Conservation (phyloP, 2,113 vertebrate genomes). For the Vulpes lagopus region DNA sequence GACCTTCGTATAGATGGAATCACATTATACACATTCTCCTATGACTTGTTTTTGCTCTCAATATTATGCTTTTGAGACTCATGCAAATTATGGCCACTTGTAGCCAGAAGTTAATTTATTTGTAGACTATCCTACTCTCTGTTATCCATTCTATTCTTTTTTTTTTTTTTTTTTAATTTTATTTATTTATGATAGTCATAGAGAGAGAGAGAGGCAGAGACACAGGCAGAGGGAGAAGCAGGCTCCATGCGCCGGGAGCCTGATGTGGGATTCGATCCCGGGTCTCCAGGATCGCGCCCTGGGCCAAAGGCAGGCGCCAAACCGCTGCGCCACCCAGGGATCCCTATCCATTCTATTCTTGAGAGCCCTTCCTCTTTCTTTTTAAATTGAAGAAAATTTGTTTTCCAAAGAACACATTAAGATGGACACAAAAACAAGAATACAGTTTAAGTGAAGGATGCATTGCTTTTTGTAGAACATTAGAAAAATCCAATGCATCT, state of each 20-base stretch:
- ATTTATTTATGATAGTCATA: no score
- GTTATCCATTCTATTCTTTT: background rate
- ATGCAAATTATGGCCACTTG: background rate
- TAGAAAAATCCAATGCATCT: background rate
- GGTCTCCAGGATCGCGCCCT: no score
- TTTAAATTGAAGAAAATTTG: conserved; percentile 20
- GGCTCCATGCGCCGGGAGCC: no score
- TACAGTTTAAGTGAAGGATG: background rate
- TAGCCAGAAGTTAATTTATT: background rate
- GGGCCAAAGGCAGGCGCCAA: no score
- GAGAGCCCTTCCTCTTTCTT: background rate
- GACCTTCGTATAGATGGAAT: background rate
- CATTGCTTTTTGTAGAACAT: background rate
- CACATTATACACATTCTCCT: background rate
- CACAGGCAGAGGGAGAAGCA: no score
- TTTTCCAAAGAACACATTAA: conserved; percentile 32
- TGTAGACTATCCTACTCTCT: background rate
- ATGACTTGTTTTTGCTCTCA: background rate
- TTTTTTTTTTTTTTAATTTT: no score
- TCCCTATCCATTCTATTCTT: background rate
- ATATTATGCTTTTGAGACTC: background rate
- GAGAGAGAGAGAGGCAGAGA: no score
- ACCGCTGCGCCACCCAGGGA: no score
- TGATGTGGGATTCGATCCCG: no score
- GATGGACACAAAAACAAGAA: background rate